Evolutionary conservation across 2,113 vertebrate species (phyloP), one percentile per base, ranked within the genome.

Genomic region (Pterocles orientalis): DNA sequence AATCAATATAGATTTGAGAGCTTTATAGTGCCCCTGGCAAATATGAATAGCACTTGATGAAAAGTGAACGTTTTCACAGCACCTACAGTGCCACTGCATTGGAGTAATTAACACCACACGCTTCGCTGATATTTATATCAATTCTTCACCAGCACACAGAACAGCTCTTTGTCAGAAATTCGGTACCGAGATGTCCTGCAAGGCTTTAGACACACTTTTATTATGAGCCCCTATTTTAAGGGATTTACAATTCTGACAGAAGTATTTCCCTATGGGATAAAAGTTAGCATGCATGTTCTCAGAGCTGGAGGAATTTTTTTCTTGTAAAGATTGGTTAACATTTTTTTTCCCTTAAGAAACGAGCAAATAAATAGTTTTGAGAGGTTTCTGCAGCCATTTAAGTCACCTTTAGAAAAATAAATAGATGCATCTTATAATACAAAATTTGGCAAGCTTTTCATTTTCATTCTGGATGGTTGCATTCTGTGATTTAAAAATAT

Each of bases 1-100:
- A 96, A 96, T 88, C 96, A 89, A 97, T 82, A 91, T 84, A 92
- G 94, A 95, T 97, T 96, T 96, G 96, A 96, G 94, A 95, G 95
- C 83, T 97, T 97, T 97, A 96, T 73, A 95, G 88, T 82, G 96
- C 82, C 89, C 81, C 93, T 97, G 91, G 95, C 82, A 97, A 96
- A 90, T 75, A 88, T 95, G 91, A 97, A 97, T 91, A 94, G 65
- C 75, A 96, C 61, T 88, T 96, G 95, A 94, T 96, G 94, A 95
- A 98, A 97, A 97, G 39, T 92, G 93, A 96, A 96, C 93, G 86
- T 81, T 97, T 96, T 90, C 96, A 72, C 80, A 88, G 94, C 93
- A 96, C 92, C 93, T 92, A 94, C 88, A 76, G 95, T 92, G 95
- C 95, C 84, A 88, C 72, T 81, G 68, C 86, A 92, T 29, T 78